These are phyloP conservation scores for Drosophila mauritiana DNA, from an alignment of 1,140 invertebrate genomes.

Conservation along the genomic window DNA sequence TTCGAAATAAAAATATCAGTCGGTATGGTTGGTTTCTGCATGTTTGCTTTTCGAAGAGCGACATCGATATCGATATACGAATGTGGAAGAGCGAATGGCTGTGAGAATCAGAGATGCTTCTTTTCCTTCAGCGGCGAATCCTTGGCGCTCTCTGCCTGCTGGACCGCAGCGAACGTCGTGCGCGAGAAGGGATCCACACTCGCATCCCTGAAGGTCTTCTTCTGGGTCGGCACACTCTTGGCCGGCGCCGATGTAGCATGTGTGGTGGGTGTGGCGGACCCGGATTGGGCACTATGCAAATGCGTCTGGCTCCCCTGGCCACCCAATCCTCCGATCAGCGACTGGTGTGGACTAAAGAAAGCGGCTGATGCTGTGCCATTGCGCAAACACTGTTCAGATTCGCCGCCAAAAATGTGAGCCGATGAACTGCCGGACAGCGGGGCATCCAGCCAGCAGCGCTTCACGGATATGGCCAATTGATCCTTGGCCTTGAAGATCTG, in stretches of 20 bases:
- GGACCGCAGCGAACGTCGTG: constrained; percentile 8
- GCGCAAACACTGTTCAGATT: constrained; percentile 19
- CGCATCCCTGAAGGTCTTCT: constrained; percentile 21
- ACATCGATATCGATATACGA: constrained; percentile 34
- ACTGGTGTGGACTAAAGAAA: constrained; percentile 37
- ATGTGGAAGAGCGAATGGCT: constrained; percentile 43
- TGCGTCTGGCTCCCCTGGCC: neutral
- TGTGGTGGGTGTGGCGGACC: neutral
- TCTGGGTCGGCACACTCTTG: constrained; percentile 3
- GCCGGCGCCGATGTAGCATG: neutral
- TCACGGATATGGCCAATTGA: constrained; percentile 26
- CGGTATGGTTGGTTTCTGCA: constrained; percentile 57
- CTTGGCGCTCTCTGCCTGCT: neutral
- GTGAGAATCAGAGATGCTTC: constrained; percentile 56
- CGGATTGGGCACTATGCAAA: neutral
- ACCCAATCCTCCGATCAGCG: constrained; percentile 3
- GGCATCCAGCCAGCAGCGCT: constrained; percentile 42
- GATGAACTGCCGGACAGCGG: constrained; percentile 15
- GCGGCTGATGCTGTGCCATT: constrained; percentile 1
- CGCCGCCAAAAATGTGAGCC: constrained; percentile 18
- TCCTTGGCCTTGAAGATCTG: constrained; percentile 68
- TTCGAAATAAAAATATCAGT: constrained; percentile 78
- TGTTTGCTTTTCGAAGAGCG: constrained; percentile 47
- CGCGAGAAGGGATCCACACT: constrained; percentile 25
- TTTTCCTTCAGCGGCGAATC: constrained; percentile 38